Base-by-base conservation (phyloP, 1,140 invertebrate species). In the Temnothorax nylanderi region DNA sequence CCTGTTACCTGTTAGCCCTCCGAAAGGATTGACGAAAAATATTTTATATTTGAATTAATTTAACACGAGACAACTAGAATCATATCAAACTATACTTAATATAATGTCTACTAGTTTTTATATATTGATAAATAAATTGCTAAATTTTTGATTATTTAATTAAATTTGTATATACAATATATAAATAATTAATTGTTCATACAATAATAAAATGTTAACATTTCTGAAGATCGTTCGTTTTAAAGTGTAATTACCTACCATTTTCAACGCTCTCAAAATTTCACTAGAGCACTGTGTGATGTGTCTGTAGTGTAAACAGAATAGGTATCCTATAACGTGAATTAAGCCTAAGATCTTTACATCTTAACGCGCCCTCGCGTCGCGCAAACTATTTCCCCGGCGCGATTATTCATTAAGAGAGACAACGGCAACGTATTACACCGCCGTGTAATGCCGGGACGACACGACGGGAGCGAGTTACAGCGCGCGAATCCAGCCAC, bases 331-430 rank as follows among this genome's bases (percentile, higher is more conserved):
- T 84, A 75, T 62, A 84, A 47, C 80, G 69, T 62, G 54, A 84
- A 84, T 62, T 54, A 49, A 84, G 67, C 26, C 56, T 84, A 74
- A 74, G 56, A 84, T 74, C 69, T 56, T 84, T 74, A 82, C 80
- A 74, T 82, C 54, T 82, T 84, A 84, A 84, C 69, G 80, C 80
- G 80, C 44, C 56, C 69, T 60, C 80, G 80, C 80, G 67, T 82
- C 80, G 80, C 80, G 80, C 80, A 26, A 75, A 74, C 80, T 75
- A 84, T 60, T 75, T 84, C 54, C 80, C 54, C 21, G 64, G 77
- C 18, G 69, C 80, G 80, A 84, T 84, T 84, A 84, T 84, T 84
- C 80, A 84, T 84, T 84, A 84, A 84, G 80, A 75, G 80, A 75
- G 80, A 84, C 80, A 84, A 84, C 80, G 69, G 69, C 80, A n/a